Evolutionary conservation across 2,888 invertebrate genomes (phyloP).

Genomic region (Gastracanthus pulcherrimus): DNA sequence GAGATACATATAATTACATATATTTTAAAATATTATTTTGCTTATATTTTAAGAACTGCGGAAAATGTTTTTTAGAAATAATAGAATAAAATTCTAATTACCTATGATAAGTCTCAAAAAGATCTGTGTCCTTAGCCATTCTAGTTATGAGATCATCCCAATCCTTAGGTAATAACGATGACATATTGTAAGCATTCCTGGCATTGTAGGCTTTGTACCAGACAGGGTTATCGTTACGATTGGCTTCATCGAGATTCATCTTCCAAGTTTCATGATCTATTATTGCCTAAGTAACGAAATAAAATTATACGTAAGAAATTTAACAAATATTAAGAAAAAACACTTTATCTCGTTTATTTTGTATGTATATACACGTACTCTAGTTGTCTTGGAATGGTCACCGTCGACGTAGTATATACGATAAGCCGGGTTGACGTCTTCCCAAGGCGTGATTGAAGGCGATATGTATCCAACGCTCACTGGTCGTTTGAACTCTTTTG

Average conservation of each 20-base stretch:
- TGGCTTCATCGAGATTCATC: constrained; percentile 54
- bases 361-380: constrained; percentile 79
- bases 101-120: constrained; percentile 50
- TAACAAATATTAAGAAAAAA: neutral
- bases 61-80: neutral
- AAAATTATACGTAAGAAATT: neutral
- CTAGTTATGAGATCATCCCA: constrained; percentile 50
- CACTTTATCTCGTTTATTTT: neutral
- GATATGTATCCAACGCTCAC: constrained; percentile 94
- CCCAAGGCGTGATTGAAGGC: constrained; percentile 96
- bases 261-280: constrained; percentile 55
- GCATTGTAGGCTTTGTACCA: constrained; percentile 54
- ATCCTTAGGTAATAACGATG: constrained; percentile 43
- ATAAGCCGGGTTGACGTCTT: constrained; percentile 95
- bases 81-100: constrained; percentile 11
- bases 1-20: no score
- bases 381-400: constrained; percentile 89
- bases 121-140: constrained; percentile 5
- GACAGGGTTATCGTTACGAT: constrained; percentile 40
- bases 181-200: constrained; percentile 39
- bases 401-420: constrained; percentile 97
- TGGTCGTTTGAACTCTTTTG: constrained; percentile 88
- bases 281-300: constrained; percentile 23
- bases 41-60: neutral
- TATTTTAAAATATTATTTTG: neutral